Base-by-base conservation (phyloP, 2,888 invertebrate species). In the Lasius fuliginosus region DNA sequence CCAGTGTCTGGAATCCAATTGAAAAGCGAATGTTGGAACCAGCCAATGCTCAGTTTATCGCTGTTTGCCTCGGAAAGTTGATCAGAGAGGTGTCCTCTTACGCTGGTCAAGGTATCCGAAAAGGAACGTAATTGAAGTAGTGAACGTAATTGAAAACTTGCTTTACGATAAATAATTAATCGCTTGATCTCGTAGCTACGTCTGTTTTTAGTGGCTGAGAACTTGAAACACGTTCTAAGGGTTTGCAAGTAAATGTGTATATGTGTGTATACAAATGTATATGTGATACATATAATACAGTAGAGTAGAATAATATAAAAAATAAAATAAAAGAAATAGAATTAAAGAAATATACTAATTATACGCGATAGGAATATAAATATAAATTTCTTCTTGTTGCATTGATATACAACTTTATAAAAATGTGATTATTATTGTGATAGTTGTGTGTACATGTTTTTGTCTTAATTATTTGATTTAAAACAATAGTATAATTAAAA, bases 11-110 rank as follows among this genome's bases (percentile, higher is more conserved):
- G 91, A 92, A 91, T 92, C 91, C 92, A 92, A 94, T 93, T 94
- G 93, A 93, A 94, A 94, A 94, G 93, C 92, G 93, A 94, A 93
- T 90, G 93, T 91, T 87, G 90, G 86, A 87, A 86, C 89, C 86
- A 77, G 77, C 86, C 86, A 82, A 82, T 87, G 90, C 86, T 93
- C 94, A 94, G 93, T 94, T 91, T 88, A 89, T 92, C 89, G 92
- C 91, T 89, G 90, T 91, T 92, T 91, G 92, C 89, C 91, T 92
- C 77, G 82, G 64, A 62, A 82, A 86, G 62, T 84, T 87, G 60
- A 68, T 73, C 85, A 62, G 75, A 23, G 36, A 79, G 58, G 69
- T 76, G 65, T 46, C 56, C 68, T 76, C 74, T 68, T 74, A 36
- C 58, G 77, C 64, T 84, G 60, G 74, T 75, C 62, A 79, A 88